Conservation (phyloP, 1,140 invertebrate species). For the Dryas iulia region DNA sequence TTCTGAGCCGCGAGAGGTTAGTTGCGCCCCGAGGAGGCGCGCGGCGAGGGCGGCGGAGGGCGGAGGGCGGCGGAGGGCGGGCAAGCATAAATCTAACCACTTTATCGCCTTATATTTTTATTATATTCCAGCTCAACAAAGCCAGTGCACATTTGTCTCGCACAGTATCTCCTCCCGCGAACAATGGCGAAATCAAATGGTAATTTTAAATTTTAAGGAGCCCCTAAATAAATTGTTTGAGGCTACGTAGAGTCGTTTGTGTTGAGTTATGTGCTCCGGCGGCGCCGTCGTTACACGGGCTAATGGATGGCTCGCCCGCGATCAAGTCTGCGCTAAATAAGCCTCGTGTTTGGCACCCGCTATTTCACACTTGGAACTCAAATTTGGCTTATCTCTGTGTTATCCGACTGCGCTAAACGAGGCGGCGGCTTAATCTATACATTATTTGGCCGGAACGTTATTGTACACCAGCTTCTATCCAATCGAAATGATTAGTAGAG, state of each 20-base stretch:
- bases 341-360: constrained; percentile 14
- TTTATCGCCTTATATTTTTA: constrained; percentile 19
- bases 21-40: neutral
- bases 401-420: neutral
- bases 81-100: constrained; percentile 2
- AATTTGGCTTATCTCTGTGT: constrained; percentile 14
- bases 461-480: neutral
- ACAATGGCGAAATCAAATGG: constrained; percentile 15
- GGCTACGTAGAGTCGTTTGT: constrained; percentile 19
- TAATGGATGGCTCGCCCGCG: constrained; percentile 9
- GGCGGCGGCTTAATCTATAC: neutral
- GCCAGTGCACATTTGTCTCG: constrained; percentile 12
- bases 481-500: no score
- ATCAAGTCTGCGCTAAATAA: constrained; percentile 22
- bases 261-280: constrained; percentile 16
- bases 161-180: neutral
- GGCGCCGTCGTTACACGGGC: constrained; percentile 14
- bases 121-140: constrained; percentile 16
- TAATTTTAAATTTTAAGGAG: constrained; percentile 23
- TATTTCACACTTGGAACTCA: constrained; percentile 12
- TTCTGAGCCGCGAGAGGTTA: neutral
- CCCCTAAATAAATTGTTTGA: constrained; percentile 25
- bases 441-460: neutral
- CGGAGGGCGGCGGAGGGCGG: neutral
- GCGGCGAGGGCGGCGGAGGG: neutral